A percentile compares a stretch with the other conserved stretches of the same genome.
Conservation (phyloP, 2,888 invertebrate genomes). For the Tinea pellionella region DNA sequence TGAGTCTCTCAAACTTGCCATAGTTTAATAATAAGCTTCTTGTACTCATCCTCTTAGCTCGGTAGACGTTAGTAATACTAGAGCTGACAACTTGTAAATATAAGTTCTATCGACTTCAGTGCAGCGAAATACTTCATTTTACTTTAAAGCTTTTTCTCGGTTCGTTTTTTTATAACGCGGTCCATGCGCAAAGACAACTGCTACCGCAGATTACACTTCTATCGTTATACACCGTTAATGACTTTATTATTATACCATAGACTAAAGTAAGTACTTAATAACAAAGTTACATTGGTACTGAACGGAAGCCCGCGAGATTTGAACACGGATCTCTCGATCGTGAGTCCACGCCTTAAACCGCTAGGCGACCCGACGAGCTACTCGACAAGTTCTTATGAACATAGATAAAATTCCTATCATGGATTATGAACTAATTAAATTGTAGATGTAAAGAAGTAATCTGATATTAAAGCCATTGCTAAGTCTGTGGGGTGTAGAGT, state of each 20-base stretch:
- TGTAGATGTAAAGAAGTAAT: conserved; percentile 3
- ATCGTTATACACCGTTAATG: no score
- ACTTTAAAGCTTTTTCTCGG: not conserved
- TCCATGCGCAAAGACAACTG: no score
- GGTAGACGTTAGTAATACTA: conserved; percentile 7
- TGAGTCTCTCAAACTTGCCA: conserved; percentile 17
- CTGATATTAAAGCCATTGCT: conserved; percentile 20
- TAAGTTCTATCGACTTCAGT: not conserved
- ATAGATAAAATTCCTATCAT: not conserved
- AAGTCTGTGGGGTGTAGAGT: conserved; percentile 34
- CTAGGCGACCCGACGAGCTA: no score
- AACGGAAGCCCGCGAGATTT: no score
- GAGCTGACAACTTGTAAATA: conserved; percentile 12
- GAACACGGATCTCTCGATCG: no score
- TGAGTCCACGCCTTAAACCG: no score
- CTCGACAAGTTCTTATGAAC: not conserved
- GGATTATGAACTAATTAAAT: not conserved
- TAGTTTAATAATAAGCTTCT: conserved; percentile 20
- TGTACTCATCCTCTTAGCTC: conserved; percentile 18
- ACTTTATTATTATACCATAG: no score
- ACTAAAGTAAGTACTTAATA: no score
- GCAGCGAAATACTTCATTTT: not conserved
- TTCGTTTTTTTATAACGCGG: no score
- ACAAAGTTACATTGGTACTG: no score
- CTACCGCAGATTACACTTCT: no score